phyloP scores from a whole-genome alignment of 2,797 vertebrate species.

The Carcharodon carcharias region DNA sequence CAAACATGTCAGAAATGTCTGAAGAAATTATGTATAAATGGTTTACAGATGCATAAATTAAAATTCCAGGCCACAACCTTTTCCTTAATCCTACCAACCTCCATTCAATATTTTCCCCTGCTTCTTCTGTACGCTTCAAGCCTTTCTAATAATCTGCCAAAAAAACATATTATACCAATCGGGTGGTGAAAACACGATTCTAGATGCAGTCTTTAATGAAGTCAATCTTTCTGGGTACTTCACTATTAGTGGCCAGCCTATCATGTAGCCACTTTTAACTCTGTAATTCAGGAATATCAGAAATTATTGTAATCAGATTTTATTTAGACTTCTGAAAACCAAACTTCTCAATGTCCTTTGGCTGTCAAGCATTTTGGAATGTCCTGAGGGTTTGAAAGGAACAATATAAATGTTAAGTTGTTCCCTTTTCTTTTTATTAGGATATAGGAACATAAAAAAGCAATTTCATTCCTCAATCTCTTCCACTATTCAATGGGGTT shows the following conservation, averaged over 20 bases:
- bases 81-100: background rate
- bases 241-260: background rate
- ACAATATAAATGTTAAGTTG: no score
- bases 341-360: background rate
- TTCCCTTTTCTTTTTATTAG: no score
- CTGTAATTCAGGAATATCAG: background rate
- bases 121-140: background rate
- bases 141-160: background rate
- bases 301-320: background rate
- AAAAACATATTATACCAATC: background rate
- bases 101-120: background rate
- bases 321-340: background rate
- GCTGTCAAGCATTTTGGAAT: no score
- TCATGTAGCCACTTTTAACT: no score
- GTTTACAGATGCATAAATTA: background rate
- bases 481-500: no score
- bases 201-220: background rate
- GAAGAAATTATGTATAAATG: background rate
- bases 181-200: background rate
- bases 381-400: no score
- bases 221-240: background rate
- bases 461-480: no score
- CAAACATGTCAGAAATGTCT: background rate
- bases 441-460: no score
- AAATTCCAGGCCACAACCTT: constrained; percentile 1